A percentile compares a stretch with the other conserved stretches of the same genome.
Conservation (phyloP, 2,888 invertebrate species). For the Cataglyphis rosenhaueri region DNA sequence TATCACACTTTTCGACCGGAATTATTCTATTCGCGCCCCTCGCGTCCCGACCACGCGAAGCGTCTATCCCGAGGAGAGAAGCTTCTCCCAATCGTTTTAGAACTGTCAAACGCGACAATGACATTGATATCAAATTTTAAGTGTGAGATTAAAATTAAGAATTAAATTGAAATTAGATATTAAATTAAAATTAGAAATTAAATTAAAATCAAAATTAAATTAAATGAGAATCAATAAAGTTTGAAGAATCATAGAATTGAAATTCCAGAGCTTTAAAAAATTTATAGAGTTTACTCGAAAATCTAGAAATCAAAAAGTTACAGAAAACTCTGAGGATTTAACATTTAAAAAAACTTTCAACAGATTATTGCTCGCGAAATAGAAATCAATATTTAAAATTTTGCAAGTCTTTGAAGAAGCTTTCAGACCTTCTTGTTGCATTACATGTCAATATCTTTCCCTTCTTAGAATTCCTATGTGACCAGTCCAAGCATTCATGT, state of each 20-base stretch:
- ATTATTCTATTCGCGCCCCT: constrained; percentile 3
- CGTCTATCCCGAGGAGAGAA: constrained; percentile 21
- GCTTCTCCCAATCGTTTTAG: neutral
- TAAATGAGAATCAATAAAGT: neutral
- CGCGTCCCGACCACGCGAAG: neutral
- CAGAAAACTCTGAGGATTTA: neutral
- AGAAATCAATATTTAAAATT: neutral
- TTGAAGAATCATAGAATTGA: neutral
- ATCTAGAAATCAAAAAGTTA: neutral
- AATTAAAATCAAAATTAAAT: no score
- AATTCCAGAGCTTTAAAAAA: neutral
- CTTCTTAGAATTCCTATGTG: neutral
- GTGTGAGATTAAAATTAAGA: no score
- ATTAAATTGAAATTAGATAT: no score
- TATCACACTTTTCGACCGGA: constrained; percentile 12
- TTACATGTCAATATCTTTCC: neutral
- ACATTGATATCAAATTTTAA: neutral
- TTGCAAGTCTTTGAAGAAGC: neutral
- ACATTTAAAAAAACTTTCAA: neutral
- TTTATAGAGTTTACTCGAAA: neutral
- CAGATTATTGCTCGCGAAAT: neutral
- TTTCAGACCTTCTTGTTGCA: neutral
- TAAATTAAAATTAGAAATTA: neutral
- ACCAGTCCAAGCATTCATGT: neutral
- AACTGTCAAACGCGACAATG: neutral